Evolutionary conservation across 2,888 invertebrate species (phyloP).

Genomic region (Drosophila villosipedis): DNA sequence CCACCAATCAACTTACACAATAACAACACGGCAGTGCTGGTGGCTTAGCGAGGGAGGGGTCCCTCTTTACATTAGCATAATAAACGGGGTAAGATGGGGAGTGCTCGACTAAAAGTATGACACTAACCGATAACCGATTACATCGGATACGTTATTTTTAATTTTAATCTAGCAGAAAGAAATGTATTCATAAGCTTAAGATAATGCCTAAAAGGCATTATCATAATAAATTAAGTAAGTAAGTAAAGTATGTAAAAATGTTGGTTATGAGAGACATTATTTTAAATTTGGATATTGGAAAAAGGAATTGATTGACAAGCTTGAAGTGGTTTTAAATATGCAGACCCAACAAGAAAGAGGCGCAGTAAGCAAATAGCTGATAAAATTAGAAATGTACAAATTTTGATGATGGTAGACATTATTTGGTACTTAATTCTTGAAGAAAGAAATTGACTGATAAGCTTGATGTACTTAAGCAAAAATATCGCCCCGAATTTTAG

Average conservation of each 20-base stretch:
- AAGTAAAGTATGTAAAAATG: no score
- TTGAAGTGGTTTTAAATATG: background rate
- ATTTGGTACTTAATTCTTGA: background rate
- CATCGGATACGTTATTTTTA: background rate
- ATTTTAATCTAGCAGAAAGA: background rate
- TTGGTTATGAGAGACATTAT: background rate
- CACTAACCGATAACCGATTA: background rate
- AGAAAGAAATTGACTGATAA: background rate
- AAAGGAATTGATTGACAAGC: background rate
- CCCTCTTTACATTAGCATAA: conserved; percentile 66
- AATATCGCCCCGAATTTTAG: background rate
- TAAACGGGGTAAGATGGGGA: conserved; percentile 34
- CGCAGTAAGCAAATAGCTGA: background rate
- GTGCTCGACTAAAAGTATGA: conserved; percentile 15
- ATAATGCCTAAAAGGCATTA: conserved; percentile 42
- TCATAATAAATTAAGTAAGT: conserved; percentile 59
- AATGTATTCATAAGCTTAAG: background rate
- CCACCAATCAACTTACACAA: conserved; percentile 48
- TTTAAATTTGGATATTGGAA: background rate
- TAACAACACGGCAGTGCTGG: conserved; percentile 30
- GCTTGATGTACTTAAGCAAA: background rate
- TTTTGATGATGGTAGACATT: background rate
- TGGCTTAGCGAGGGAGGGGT: background rate
- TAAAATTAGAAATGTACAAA: background rate
- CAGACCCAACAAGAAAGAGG: background rate